Conservation (phyloP, 1,140 invertebrate species). For the Caenorhabditis briggsae region DNA sequence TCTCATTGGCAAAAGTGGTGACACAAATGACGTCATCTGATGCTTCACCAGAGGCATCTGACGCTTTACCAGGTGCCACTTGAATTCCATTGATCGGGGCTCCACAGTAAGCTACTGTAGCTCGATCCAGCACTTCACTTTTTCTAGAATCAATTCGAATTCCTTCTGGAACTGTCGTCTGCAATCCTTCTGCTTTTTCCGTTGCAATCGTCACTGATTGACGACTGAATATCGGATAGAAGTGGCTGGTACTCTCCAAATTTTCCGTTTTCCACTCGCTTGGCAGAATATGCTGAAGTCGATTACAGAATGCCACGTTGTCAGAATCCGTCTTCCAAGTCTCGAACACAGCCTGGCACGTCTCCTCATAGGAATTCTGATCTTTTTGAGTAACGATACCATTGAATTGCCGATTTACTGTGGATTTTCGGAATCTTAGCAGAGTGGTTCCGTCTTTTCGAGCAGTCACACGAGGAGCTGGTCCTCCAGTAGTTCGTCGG, state of each 20-base stretch:
- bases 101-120: slow-evolving; percentile 18
- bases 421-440: slow-evolving; percentile 11
- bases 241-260: not conserved
- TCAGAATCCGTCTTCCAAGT: slow-evolving; percentile 14
- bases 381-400: not conserved
- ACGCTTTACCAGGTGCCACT: slow-evolving; percentile 8
- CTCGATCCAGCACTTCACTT: not conserved
- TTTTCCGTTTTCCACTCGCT: not conserved
- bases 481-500: not conserved
- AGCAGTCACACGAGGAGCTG: not conserved
- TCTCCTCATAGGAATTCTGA: not conserved
- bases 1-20: slow-evolving; percentile 8
- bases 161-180: not conserved
- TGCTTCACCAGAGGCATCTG: not conserved
- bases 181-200: not conserved
- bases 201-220: slow-evolving; percentile 2
- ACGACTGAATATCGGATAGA: not conserved
- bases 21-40: slow-evolving; percentile 19
- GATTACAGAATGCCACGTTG: not conserved
- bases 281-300: not conserved
- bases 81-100: slow-evolving; percentile 4
- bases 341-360: not conserved
- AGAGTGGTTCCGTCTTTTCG: slow-evolving; percentile 20
- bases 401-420: not conserved
- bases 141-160: not conserved